phyloP scores from a whole-genome alignment of 2,113 vertebrate species.

The Solea solea region DNA sequence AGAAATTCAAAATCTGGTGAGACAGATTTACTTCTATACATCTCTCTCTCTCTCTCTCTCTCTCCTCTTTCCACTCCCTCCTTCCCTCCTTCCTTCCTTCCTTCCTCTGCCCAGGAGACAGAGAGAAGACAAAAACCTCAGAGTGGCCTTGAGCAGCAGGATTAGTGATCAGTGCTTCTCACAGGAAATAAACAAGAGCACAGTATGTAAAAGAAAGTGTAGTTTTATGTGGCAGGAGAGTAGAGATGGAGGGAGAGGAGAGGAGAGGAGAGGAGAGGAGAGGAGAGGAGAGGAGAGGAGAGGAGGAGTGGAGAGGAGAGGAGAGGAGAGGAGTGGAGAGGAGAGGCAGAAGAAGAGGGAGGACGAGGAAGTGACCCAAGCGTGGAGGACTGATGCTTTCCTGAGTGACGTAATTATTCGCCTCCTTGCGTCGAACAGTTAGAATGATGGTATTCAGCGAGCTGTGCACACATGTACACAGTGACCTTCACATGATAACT shows the following conservation, averaged over 20 bases:
- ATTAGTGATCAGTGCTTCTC: conserved; percentile 61
- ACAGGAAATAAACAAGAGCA: conserved; percentile 56
- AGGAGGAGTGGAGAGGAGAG: neutral
- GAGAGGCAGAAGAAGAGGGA: conserved; percentile 4
- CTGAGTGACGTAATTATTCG: conserved; percentile 80
- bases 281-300: conserved; percentile 46
- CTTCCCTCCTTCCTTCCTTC: conserved; percentile 9
- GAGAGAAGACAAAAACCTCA: conserved; percentile 59
- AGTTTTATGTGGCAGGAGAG: conserved; percentile 30
- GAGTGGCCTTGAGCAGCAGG: conserved; percentile 70
- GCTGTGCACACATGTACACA: conserved; percentile 50
- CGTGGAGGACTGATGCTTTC: conserved; percentile 78
- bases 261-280: neutral
- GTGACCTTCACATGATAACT: conserved; percentile 73
- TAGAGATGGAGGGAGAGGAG: too few species aligned
- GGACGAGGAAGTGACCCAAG: conserved; percentile 69
- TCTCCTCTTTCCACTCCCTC: conserved; percentile 2
- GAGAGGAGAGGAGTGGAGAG: too few species aligned
- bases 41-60: conserved; percentile 27
- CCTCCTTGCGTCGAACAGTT: conserved; percentile 66
- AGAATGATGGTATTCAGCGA: conserved; percentile 71
- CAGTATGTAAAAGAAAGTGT: conserved; percentile 47
- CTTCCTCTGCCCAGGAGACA: conserved; percentile 50
- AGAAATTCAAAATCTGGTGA: too few species aligned
- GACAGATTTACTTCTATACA: neutral